Evolutionary conservation across 1,140 invertebrate genomes (phyloP), one percentile per base, ranked within the genome.

Genomic region (Aphidius ervi): DNA sequence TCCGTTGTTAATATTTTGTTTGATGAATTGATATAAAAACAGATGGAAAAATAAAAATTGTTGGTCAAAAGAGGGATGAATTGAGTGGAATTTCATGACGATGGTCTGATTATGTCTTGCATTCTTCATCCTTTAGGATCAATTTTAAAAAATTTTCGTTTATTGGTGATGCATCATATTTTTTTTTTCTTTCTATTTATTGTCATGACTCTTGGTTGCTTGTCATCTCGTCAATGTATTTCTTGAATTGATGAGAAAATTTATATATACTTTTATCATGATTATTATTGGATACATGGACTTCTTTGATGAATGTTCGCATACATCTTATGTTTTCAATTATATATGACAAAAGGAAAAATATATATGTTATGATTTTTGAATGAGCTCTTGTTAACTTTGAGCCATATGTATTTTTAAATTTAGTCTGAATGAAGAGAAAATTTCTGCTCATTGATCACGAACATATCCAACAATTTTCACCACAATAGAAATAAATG

Each of bases 31-130:
- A 68, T 62, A 53, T 41, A n/a, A n/a, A 37, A 20, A 6, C 46
- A 58, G 45, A 48, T 58, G 57, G 7, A 55, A 31, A 20, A 47
- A 54, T 46, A 58, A 37, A 31, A 20, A 70, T 66, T 67, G 65
- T 64, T 31, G 50, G 48, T 63, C 49, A 48, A 46, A 59, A 62
- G 68, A 68, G 69, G 66, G 65, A 73, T 80, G 77, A 78, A 79
- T 79, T 74, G 77, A 77, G 70, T 75, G 77, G 79, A 80, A 80
- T 80, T 72, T 77, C 68, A 71, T 31, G 68, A 70, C 46, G 74
- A 74, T 75, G 66, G 62, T 70, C 74, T 78, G 76, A 79, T 79
- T 79, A 74, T 78, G 74, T 72, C 71, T 70, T 71, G 69, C 67
- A 68, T 67, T 70, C 70, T 67, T 59, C 62, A 57, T 63, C 46